Evolutionary conservation across 1,140 invertebrate species (phyloP).

Genomic region (Melipona quadrifasciata): DNA sequence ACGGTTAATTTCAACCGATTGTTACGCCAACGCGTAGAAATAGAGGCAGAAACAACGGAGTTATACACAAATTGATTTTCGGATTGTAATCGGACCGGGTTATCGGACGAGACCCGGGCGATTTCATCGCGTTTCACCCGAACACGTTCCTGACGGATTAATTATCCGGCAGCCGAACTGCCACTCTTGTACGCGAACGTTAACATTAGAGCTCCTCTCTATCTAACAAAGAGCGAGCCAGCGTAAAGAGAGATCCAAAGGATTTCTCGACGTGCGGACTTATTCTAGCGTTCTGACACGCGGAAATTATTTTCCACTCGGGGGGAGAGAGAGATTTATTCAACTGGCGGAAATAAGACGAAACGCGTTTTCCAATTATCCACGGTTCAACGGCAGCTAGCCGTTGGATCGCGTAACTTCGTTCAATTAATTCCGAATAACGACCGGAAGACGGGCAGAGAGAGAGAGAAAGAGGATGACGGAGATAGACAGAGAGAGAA

Average conservation of each 20-base stretch:
- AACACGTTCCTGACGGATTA: not conserved
- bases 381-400: not conserved
- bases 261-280: not conserved
- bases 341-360: conserved; percentile 8
- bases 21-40: not conserved
- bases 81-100: not conserved
- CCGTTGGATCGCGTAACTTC: not conserved
- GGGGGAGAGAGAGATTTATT: not conserved
- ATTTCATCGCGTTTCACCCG: not conserved
- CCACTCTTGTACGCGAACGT: not conserved
- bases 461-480: not conserved
- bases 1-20: conserved; percentile 15
- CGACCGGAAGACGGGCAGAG: not conserved
- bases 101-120: not conserved
- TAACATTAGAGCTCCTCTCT: not conserved
- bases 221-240: no score
- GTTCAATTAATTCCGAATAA: not conserved
- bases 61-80: conserved; percentile 9
- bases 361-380: not conserved
- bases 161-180: not conserved
- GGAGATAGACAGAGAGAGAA: not conserved
- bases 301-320: conserved; percentile 16
- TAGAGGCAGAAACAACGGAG: not conserved
- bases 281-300: not conserved
- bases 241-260: no score